phyloP scores from a whole-genome alignment of 2,113 vertebrate species.

The Polyodon spathula region DNA sequence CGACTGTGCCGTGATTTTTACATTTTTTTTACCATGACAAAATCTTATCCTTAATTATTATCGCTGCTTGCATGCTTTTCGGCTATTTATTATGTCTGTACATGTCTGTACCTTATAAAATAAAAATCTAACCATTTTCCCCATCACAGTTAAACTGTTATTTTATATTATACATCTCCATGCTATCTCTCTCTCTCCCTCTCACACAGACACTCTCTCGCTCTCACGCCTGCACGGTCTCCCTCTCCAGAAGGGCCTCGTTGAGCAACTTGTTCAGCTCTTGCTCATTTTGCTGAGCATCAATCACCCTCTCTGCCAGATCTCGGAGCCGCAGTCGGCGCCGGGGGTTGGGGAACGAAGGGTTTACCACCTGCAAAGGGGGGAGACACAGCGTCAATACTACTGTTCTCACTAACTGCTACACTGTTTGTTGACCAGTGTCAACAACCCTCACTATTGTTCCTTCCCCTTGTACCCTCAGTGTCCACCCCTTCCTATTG shows the following conservation, averaged over 20 bases:
- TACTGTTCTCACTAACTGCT: too few species aligned
- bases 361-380: slow-evolving; percentile 49
- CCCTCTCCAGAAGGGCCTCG: slow-evolving; percentile 76
- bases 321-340: slow-evolving; percentile 77
- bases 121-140: too few species aligned
- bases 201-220: slow-evolving; percentile 14
- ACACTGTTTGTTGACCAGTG: too few species aligned
- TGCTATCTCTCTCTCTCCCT: not conserved
- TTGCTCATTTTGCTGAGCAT: slow-evolving; percentile 75
- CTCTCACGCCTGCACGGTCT: slow-evolving; percentile 75
- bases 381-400: not conserved
- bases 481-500: not conserved
- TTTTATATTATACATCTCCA: too few species aligned
- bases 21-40: too few species aligned
- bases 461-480: accelerated
- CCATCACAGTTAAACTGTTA: too few species aligned
- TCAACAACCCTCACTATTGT: too few species aligned
- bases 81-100: too few species aligned
- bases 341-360: slow-evolving; percentile 87
- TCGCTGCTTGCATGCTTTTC: too few species aligned
- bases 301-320: slow-evolving; percentile 51
- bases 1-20: too few species aligned
- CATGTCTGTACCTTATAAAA: too few species aligned
- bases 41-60: too few species aligned
- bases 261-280: slow-evolving; percentile 77